Base-by-base conservation (phyloP, 2,888 invertebrate species). In the Clistopyga incitator region DNA sequence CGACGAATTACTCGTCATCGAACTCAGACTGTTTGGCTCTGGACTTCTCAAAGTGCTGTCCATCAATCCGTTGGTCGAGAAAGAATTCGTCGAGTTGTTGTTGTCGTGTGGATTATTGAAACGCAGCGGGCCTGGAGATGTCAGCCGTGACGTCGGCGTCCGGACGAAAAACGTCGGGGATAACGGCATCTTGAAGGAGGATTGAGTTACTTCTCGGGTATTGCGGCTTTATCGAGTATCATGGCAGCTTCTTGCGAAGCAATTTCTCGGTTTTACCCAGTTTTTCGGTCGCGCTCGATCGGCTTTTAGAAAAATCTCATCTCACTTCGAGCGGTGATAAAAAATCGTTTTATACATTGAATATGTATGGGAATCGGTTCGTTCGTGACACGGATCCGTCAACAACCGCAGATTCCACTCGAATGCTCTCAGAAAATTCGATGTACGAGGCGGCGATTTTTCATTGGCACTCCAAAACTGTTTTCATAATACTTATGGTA, bases 131-230 rank as follows among this genome's bases (percentile, higher is more conserved):
- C 34, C 78, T 18, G 80, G 79, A n/a, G 84, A 78, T 10, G 78
- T 74, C 47, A 77, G 56, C 29, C 78, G 78, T 18, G 81, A 75
- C 13, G 86, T 64, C 59, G 87, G 87, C 15, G 56, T 71, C 45
- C 86, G 84, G 74, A 89, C 86, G 56, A 89, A 87, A 54, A 87
- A 87, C 34, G 90, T 88, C 75, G 90, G 90, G 0, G 88, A 85
- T 34, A 91, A 87, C 29, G 91, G 91, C 91, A 91, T 91, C 72
- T 84, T 84, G 1, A 8, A 56, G 34, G 54, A 2, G 10, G 8
- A n/a, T 61, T n/a, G 29, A 8, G 3, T 61, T 61, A 34, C 18
- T 61, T 52, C 6, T 68, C 54, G 20, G 45, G 10, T 20, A 50
- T 70, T 42, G 47, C 67, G 56, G 29, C 45, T 23, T 34, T 54